A percentile compares a stretch with the other conserved stretches of the same genome.
Conservation (phyloP, 1,140 invertebrate genomes). For the Drosophila bocqueti region DNA sequence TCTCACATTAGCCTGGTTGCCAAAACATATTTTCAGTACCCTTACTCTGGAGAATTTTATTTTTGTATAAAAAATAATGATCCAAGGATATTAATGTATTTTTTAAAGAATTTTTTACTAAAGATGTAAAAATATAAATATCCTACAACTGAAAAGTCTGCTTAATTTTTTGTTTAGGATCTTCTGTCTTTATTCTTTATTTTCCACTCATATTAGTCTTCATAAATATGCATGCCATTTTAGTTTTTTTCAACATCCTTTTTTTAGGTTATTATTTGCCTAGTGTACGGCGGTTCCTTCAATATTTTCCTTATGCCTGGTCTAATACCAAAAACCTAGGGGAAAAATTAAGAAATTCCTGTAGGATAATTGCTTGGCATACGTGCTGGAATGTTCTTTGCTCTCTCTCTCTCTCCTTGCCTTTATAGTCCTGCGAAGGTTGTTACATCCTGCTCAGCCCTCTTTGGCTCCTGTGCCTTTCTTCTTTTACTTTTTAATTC, state of each 20-base stretch:
- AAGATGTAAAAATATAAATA: neutral
- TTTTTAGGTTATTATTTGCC: slow-evolving; percentile 19
- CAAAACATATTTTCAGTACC: slow-evolving; percentile 35
- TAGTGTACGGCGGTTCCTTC: slow-evolving; percentile 20
- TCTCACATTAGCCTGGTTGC: slow-evolving; percentile 21
- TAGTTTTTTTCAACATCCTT: neutral
- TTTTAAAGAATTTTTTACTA: neutral
- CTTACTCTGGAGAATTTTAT: neutral
- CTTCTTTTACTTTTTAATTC: slow-evolving; percentile 54
- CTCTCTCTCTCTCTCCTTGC: neutral
- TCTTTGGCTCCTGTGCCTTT: neutral
- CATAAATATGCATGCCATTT: neutral
- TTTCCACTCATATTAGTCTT: neutral
- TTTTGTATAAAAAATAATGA: neutral
- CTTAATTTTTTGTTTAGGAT: neutral
- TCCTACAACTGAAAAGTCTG: too few species aligned
- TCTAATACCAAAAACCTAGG: slow-evolving; percentile 7
- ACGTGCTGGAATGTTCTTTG: slow-evolving; percentile 29
- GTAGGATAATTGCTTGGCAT: slow-evolving; percentile 68
- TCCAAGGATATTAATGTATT: neutral
- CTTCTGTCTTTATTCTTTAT: neutral
- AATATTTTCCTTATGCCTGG: neutral
- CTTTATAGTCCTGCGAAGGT: neutral
- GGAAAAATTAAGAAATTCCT: slow-evolving; percentile 72
- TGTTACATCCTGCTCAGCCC: neutral